phyloP scores from a whole-genome alignment of 2,888 invertebrate species.

The Noctua janthe region DNA sequence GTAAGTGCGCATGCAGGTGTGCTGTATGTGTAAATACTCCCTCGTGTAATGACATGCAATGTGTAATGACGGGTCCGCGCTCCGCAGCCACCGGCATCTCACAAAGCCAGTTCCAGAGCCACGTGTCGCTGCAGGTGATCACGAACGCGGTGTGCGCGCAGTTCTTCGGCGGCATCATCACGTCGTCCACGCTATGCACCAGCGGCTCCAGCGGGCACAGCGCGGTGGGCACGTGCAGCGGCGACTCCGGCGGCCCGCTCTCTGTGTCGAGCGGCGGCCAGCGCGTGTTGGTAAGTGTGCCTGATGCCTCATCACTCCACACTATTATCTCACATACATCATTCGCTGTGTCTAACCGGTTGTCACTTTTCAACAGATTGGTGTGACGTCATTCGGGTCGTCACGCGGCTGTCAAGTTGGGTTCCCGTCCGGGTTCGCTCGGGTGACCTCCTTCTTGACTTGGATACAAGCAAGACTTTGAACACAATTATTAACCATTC shows the following conservation, averaged over 20 bases:
- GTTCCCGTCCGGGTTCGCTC: conserved; percentile 62
- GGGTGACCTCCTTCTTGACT: conserved; percentile 63
- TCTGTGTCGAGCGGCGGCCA: conserved; percentile 42
- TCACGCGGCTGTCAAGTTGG: conserved; percentile 63
- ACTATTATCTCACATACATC: neutral
- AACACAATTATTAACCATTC: neutral
- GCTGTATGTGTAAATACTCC: neutral
- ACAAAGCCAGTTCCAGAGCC: conserved; percentile 73
- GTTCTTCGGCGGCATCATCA: conserved; percentile 65
- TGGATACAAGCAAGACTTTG: conserved; percentile 63
- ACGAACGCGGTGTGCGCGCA: conserved; percentile 70
- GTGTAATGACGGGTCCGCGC: neutral
- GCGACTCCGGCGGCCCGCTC: conserved; percentile 73
- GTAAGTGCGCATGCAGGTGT: conserved; percentile 54
- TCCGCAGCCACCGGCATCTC: conserved; percentile 59
- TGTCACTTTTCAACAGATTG: conserved; percentile 57
- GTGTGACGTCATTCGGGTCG: conserved; percentile 63
- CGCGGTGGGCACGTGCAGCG: conserved; percentile 75
- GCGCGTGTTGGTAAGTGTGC: conserved; percentile 57
- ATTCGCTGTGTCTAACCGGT: neutral
- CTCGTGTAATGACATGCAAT: neutral
- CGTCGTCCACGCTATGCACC: conserved; percentile 71
- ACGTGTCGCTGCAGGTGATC: conserved; percentile 76
- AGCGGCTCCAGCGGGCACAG: conserved; percentile 48
- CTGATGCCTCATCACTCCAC: neutral